phyloP scores from a whole-genome alignment of 2,113 vertebrate species.

The Pyxicephalus adspersus region DNA sequence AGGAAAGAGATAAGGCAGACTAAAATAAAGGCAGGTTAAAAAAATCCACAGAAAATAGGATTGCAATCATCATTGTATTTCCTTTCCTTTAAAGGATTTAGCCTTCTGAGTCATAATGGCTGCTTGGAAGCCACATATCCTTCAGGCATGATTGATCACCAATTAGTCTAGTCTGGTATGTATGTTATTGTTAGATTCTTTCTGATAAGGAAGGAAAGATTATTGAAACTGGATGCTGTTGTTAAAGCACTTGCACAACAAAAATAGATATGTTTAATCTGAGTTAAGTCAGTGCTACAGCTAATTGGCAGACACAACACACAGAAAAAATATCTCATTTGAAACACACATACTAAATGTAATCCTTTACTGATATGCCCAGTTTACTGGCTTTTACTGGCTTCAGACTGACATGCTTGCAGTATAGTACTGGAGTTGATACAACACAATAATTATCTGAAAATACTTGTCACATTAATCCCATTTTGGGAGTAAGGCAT shows the following conservation, averaged over 20 bases:
- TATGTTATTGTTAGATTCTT: conserved; percentile 62
- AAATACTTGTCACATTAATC: conserved; percentile 33
- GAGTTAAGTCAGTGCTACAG: conserved; percentile 59
- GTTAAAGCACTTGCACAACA: conserved; percentile 68
- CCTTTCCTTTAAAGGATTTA: conserved; percentile 41
- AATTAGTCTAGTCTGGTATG: conserved; percentile 63
- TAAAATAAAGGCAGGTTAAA: conserved; percentile 22
- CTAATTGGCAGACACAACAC: conserved; percentile 57
- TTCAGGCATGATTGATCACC: conserved; percentile 67
- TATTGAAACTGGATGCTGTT: conserved; percentile 68
- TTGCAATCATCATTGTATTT: conserved; percentile 39
- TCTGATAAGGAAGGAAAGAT: conserved; percentile 70
- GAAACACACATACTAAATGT: conserved; percentile 7
- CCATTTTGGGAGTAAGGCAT: conserved; percentile 29
- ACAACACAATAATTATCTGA: conserved; percentile 16
- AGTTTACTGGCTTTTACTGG: neutral
- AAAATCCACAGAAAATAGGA: conserved; percentile 50
- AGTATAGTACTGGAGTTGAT: conserved; percentile 8
- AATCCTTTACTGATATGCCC: conserved; percentile 13
- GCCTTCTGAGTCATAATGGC: conserved; percentile 55
- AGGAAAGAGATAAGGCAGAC: conserved; percentile 53
- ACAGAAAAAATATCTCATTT: conserved; percentile 52
- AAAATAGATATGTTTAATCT: conserved; percentile 67
- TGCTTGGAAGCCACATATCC: conserved; percentile 61
- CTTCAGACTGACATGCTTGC: neutral